Base-by-base conservation (phyloP, 2,888 invertebrate species). In the Lasioglossum oenotherae region DNA sequence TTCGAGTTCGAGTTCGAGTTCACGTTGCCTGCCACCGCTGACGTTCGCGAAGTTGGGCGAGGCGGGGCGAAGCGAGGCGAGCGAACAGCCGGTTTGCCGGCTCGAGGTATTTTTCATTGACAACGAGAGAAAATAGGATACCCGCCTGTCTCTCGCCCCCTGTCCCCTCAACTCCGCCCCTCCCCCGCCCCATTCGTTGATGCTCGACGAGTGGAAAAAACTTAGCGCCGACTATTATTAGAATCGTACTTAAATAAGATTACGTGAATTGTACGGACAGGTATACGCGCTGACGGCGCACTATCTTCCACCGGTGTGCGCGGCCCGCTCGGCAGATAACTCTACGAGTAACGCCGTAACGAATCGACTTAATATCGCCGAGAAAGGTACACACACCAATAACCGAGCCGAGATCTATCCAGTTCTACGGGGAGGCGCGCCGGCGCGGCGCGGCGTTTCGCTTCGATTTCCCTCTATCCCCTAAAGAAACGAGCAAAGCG, bases 81-180 rank as follows among this genome's bases (percentile, higher is more conserved):
- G 53, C 49, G 46, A 19, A 71, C 74, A 64, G 88, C 88, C 88
- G 88, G 88, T 88, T 88, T 85, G 75, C 81, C 53, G 82, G 83
- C 88, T 80, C 85, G 74, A 27, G 80, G 78, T 84, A 88, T 88
- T 88, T 88, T 88, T 88, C 88, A 88, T 87, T 87, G 88, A 84
- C 88, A 88, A 88, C 78, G 81, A 87, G 88, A 85, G 88, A 88
- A 88, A 87, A 87, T 86, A 85, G 86, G 64, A 85, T 64, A 85
- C 83, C 35, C 49, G 35, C 27, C 69, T 57, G n/a, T 53, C 49
- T 23, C 49, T 8, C 23, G 73, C 77, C 78, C 82, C 77, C 74
- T 67, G 78, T 74, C 77, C 74, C 71, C 27, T 31, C n/a, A n/a
- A 10, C 57, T 3, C 57, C n/a, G 57, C 57, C 75, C 75, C 78